These are phyloP conservation scores for Trachurus trachurus DNA, from an alignment of 2,797 vertebrate species.

Conservation along the genomic window DNA sequence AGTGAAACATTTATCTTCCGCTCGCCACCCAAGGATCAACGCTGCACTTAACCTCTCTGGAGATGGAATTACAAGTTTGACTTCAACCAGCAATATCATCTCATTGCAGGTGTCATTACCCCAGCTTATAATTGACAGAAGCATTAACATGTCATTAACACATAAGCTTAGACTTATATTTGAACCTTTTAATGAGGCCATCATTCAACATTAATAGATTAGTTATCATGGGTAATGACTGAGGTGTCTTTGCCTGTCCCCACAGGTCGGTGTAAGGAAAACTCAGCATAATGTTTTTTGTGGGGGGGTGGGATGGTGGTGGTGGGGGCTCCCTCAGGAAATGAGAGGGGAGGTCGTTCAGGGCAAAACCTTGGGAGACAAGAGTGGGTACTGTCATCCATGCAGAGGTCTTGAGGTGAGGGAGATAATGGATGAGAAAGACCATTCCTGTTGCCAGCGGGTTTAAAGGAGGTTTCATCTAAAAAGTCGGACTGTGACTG, in stretches of 20 bases:
- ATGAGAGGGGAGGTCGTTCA: conserved; percentile 65
- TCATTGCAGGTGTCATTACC: conserved; percentile 85
- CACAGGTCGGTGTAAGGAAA: conserved; percentile 76
- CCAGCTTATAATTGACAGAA: conserved; percentile 85
- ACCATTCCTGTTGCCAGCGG: conserved; percentile 18
- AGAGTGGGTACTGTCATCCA: conserved; percentile 50
- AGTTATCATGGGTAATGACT: conserved; percentile 85
- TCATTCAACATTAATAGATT: conserved; percentile 88
- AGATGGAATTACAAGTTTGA: conserved; percentile 83
- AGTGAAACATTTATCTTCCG: conserved; percentile 69
- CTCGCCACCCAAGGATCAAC: conserved; percentile 67
- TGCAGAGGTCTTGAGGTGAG: conserved; percentile 53
- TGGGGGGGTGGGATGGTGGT: background rate
- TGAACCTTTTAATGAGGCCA: conserved; percentile 88
- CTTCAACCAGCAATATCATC: conserved; percentile 76
- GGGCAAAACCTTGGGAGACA: conserved; percentile 60
- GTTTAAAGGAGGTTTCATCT: conserved; percentile 36
- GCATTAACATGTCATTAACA: conserved; percentile 90
- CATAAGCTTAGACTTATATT: conserved; percentile 86
- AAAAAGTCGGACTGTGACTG: conserved; percentile 25
- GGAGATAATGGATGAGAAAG: conserved; percentile 49
- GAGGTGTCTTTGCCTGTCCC: conserved; percentile 84
- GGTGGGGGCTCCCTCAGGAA: conserved; percentile 50
- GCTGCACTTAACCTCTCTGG: conserved; percentile 80
- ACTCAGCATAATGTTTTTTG: conserved; percentile 77